Conservation (phyloP, 30 jellyfish, hydroid and myxozoan genomes). For the Pseudorhiza aurosa region DNA sequence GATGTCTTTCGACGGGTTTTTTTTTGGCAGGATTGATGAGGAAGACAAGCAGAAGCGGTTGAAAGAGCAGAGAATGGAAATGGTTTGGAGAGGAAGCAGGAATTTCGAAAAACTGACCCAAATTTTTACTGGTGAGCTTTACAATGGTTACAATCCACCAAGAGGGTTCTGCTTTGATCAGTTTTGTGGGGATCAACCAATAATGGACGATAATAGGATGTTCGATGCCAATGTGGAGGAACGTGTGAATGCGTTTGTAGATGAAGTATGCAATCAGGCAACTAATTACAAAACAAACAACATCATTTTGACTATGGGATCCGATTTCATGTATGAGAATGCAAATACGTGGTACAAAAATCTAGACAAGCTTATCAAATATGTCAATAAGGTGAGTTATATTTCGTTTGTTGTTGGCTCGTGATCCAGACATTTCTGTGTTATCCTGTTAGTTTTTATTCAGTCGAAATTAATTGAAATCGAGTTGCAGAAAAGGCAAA, state of each 20-base stretch:
- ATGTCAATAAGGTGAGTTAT: slow-evolving; percentile 86
- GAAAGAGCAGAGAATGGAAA: slow-evolving; percentile 93
- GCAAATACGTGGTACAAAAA: slow-evolving; percentile 94
- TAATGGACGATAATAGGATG: slow-evolving; percentile 86
- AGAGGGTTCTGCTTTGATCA: slow-evolving; percentile 93
- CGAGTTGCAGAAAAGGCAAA: too few relatives aligned
- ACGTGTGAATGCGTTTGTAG: slow-evolving; percentile 88
- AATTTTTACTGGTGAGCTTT: slow-evolving; percentile 94
- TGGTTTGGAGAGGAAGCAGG: slow-evolving; percentile 98
- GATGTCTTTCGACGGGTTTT: slow-evolving; percentile 99
- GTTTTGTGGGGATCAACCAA: slow-evolving; percentile 94
- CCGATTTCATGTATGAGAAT: slow-evolving; percentile 95
- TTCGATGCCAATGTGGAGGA: slow-evolving; percentile 94
- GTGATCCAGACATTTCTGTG: too few relatives aligned
- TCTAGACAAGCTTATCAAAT: slow-evolving; percentile 85
- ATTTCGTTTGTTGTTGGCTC: too few relatives aligned
- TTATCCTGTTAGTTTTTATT: too few relatives aligned
- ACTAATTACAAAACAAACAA: slow-evolving; percentile 82
- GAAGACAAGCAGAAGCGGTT: slow-evolving; percentile 88
- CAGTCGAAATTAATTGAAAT: too few relatives aligned
- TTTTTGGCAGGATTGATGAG: slow-evolving; percentile 93
- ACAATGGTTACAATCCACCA: slow-evolving; percentile 94
- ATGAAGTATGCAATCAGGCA: slow-evolving; percentile 95
- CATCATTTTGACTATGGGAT: slow-evolving; percentile 91
- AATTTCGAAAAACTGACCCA: slow-evolving; percentile 78